Evolutionary conservation across 2,113 vertebrate genomes (phyloP).

Genomic region (Strix uralensis): DNA sequence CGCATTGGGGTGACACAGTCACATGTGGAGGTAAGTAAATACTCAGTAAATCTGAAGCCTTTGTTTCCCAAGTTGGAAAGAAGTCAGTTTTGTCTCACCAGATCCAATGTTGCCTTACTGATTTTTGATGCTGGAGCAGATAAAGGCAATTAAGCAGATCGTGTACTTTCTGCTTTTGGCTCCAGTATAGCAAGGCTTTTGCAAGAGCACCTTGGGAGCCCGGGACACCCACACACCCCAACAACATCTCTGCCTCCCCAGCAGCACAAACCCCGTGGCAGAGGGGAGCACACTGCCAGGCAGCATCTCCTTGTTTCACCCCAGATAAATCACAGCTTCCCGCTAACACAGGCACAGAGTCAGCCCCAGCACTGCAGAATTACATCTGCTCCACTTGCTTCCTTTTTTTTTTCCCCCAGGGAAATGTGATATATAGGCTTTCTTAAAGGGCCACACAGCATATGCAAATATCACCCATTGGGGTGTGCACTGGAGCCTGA

Average conservation of each 20-base stretch:
- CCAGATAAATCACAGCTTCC: not conserved
- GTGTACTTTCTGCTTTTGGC: not conserved
- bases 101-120: not conserved
- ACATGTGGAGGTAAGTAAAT: not conserved
- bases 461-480: rapidly evolving
- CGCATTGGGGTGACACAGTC: rapidly evolving
- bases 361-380: not conserved
- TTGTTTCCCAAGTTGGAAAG: not conserved
- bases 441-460: not conserved
- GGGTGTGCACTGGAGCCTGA: rapidly evolving
- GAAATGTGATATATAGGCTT: not conserved
- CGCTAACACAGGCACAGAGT: not conserved
- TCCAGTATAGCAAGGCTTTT: not conserved
- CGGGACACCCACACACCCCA: not conserved
- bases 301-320: not conserved
- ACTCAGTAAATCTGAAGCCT: not conserved
- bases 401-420: not conserved
- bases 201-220: not conserved
- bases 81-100: not conserved
- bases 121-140: not conserved
- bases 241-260: not conserved
- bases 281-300: not conserved
- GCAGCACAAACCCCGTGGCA: rapidly evolving
- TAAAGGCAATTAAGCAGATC: not conserved
- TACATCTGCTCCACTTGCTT: not conserved